A percentile compares a stretch with the other conserved stretches of the same genome.
Evolutionary conservation across 2,797 vertebrate species (phyloP).

Genomic region (Sebastes cheni): DNA sequence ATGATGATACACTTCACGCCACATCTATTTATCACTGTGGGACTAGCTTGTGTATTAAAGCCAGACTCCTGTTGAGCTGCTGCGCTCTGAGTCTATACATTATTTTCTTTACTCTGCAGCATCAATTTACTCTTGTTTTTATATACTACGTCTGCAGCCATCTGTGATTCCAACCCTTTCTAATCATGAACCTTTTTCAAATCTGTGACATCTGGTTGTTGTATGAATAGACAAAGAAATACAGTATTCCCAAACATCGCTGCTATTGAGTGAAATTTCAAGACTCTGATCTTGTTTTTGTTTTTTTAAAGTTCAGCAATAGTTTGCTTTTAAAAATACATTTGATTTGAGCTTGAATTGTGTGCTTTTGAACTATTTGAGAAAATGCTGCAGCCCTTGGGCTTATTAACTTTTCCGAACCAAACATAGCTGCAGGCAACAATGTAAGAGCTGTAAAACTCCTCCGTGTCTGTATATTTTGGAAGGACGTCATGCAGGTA

Average conservation of each 20-base stretch:
- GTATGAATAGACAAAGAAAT: background rate
- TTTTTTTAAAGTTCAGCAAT: background rate
- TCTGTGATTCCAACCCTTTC: background rate
- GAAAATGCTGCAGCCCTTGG: background rate
- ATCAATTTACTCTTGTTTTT: background rate
- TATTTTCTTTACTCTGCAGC: constrained; percentile 13
- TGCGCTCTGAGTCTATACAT: constrained; percentile 12
- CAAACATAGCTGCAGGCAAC: constrained; percentile 8
- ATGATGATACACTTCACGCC: constrained; percentile 44
- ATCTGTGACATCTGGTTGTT: background rate
- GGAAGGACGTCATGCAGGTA: background rate
- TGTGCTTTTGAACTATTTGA: background rate
- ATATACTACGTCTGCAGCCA: background rate
- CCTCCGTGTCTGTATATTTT: background rate
- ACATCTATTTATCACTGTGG: constrained; percentile 34
- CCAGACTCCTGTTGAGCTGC: constrained; percentile 28
- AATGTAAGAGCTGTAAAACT: constrained; percentile 5
- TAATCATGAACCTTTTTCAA: background rate
- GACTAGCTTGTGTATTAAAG: constrained; percentile 21
- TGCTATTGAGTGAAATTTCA: background rate
- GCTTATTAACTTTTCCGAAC: background rate
- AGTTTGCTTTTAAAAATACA: background rate
- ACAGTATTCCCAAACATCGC: background rate
- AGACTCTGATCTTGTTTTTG: background rate
- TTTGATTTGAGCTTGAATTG: background rate